Base-by-base conservation (phyloP, 2,797 vertebrate genomes). In the Lemur catta region DNA sequence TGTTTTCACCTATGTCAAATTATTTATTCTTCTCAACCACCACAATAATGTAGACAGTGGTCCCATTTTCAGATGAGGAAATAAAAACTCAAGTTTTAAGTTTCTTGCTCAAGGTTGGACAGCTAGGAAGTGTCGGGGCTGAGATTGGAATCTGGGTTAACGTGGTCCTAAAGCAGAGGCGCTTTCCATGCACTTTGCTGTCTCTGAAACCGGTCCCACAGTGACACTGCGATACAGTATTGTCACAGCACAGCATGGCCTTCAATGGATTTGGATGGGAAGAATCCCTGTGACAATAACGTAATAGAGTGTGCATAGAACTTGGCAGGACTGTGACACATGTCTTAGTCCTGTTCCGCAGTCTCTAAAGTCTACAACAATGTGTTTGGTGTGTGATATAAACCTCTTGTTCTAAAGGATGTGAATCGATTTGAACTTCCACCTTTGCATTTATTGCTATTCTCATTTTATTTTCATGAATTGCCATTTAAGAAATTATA, bases 11-110 rank as follows among this genome's bases (percentile, higher is more conserved):
- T 15, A 52, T 28, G 75, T 43, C 76, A 72, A 17, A 35, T 84
- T 59, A 65, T 59, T 95, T 30, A 69, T 38, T 59, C 50, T 86
- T 88, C 28, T 78, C 50, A 46, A 72, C 35, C 41, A 50, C 67
- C 38, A 24, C 30, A 63, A 30, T 38, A 28, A 84, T 63, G 50
- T 6, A 7, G 1, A 63, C 6, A 59, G 11, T 75, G 10, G 2
- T 76, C 55, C 24, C 59, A 48, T 88, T 95, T 97, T 91, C 74
- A 86, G 17, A 69, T 59, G n/a, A 89, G 50, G 43, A 94, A 89
- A 71, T 69, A 4, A 91, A 91, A 89, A 67, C 11, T n/a, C 65
- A 80, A 57, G 92, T 69, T 55, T 95, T 4, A 86, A 89, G 33
- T 43, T 89, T 67, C 55, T 76, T 93, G 33, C 0, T 0, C 50